phyloP scores from a whole-genome alignment of 2,888 invertebrate species.

The Strigamia crassipes region DNA sequence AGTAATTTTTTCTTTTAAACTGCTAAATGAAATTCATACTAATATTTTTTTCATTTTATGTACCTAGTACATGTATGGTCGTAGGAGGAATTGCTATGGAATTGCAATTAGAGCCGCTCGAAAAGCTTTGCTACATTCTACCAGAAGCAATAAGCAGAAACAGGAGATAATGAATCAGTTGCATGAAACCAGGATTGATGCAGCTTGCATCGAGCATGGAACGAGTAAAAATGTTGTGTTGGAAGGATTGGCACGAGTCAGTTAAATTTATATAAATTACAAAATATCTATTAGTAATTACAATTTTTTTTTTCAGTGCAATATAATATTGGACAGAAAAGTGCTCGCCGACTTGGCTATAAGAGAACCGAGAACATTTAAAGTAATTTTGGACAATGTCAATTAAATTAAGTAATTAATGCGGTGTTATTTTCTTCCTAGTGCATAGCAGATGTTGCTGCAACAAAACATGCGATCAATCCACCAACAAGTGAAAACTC shows the following conservation, averaged over 20 bases:
- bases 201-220: neutral
- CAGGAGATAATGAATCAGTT: neutral
- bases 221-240: neutral
- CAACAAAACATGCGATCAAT: neutral
- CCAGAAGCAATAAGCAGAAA: neutral
- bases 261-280: neutral
- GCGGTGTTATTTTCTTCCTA: neutral
- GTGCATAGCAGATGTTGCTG: neutral
- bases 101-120: neutral
- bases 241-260: neutral
- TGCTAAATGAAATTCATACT: neutral
- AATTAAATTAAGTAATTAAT: neutral
- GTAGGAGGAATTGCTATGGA: neutral
- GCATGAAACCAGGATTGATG: neutral
- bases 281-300: neutral
- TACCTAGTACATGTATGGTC: neutral
- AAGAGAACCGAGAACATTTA: neutral
- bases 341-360: neutral
- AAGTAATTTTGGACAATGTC: neutral
- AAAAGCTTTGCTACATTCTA: neutral
- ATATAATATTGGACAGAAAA: neutral
- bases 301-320: neutral
- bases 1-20: neutral
- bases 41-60: neutral
- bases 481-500: neutral